Evolutionary conservation across 2,113 vertebrate species (phyloP).

Genomic region (Syrmaticus mikado): DNA sequence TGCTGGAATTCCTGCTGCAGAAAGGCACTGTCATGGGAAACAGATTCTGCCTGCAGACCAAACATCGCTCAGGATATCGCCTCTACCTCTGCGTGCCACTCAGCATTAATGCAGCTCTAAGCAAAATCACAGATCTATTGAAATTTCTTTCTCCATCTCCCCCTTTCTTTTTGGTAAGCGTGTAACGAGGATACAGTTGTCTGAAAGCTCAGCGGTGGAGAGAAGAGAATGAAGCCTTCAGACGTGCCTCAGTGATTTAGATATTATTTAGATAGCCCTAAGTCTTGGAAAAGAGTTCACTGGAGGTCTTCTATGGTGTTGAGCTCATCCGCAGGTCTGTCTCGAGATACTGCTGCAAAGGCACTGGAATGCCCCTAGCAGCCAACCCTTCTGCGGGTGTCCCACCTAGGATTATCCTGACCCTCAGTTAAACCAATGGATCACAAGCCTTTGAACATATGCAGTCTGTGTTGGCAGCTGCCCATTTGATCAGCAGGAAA

Average conservation of each 20-base stretch:
- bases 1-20: constrained; percentile 77
- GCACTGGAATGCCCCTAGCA: constrained; percentile 54
- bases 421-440: neutral
- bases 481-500: constrained; percentile 43
- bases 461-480: neutral
- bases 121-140: constrained; percentile 58
- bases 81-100: constrained; percentile 51
- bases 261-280: constrained; percentile 9
- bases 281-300: constrained; percentile 57
- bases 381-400: constrained; percentile 35
- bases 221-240: constrained; percentile 41
- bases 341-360: constrained; percentile 23
- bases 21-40: constrained; percentile 78
- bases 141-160: constrained; percentile 59
- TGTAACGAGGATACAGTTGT: constrained; percentile 65
- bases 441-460: constrained; percentile 11
- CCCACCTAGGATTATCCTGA: constrained; percentile 60
- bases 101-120: constrained; percentile 56
- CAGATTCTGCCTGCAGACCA: constrained; percentile 69
- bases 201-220: constrained; percentile 18
- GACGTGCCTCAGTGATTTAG: constrained; percentile 52
- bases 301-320: constrained; percentile 37
- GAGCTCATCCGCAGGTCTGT: constrained; percentile 51
- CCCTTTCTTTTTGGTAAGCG: constrained; percentile 59
- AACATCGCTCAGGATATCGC: constrained; percentile 74